Conservation (phyloP, 23 tunicate species). For the Oikopleura vanhoeffeni region DNA sequence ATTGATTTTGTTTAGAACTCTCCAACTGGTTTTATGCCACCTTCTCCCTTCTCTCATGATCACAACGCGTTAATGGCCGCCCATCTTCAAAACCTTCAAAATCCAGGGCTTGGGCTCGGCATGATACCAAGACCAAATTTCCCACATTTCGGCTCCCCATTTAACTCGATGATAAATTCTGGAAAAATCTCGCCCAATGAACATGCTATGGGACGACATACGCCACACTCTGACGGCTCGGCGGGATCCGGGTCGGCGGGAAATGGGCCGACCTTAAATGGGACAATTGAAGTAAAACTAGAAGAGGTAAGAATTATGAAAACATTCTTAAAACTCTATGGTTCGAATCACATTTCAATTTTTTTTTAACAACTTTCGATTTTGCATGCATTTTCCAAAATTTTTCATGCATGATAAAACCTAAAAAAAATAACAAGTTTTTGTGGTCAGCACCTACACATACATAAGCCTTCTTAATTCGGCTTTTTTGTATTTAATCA, state of each 20-base stretch:
- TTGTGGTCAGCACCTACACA: no score
- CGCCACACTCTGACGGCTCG: neutral
- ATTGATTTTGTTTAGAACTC: neutral
- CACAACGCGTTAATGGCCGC: neutral
- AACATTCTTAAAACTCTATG: no score
- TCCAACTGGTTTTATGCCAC: neutral
- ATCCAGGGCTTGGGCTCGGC: neutral
- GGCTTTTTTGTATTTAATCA: no score
- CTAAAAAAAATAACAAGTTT: no score
- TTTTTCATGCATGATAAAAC: no score
- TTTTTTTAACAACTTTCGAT: no score
- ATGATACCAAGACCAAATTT: neutral
- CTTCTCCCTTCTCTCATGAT: neutral
- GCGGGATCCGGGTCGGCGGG: conserved; percentile 4
- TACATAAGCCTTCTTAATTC: no score
- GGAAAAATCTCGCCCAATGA: neutral
- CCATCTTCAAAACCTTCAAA: neutral
- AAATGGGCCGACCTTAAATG: neutral
- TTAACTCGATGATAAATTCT: neutral
- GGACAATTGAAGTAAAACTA: neutral
- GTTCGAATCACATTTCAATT: no score
- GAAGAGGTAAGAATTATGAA: neutral
- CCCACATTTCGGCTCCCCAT: neutral
- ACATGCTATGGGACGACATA: neutral
- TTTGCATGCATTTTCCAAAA: no score